Percentiles rank a stretch among this genome's conserved stretches.
Conservation (phyloP, 37 sponge, comb jelly and placozoan genomes). For the Beroe forskalii region DNA sequence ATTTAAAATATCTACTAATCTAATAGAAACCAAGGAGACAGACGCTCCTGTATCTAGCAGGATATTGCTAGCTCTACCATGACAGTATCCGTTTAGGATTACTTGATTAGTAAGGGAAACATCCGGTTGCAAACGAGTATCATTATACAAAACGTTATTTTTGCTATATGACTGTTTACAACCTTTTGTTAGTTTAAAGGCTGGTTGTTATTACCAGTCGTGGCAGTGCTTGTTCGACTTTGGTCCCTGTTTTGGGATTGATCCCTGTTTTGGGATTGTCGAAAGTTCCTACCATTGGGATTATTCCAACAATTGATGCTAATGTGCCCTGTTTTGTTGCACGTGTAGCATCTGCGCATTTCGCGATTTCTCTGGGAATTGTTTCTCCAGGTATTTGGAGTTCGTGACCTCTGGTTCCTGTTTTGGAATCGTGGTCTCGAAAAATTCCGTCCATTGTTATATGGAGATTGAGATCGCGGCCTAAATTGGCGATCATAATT, state of each 20-base stretch:
- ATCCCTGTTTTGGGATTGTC: not conserved
- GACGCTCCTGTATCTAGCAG: conserved; percentile 42
- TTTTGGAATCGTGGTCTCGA: not conserved
- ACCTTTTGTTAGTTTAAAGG: not conserved
- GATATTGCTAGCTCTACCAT: not conserved
- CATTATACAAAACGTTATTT: not conserved
- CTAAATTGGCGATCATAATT: not conserved
- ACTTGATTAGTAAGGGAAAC: conserved; percentile 12
- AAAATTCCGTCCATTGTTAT: not conserved
- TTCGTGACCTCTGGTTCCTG: not conserved
- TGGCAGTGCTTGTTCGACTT: not conserved
- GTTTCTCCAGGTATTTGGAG: not conserved
- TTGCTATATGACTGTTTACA: not conserved
- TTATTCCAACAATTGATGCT: not conserved
- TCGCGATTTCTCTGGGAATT: not conserved
- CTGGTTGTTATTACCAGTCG: not conserved
- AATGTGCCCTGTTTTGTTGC: conserved; percentile 16
- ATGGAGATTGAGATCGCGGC: not conserved
- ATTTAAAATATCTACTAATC: not conserved
- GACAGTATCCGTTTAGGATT: conserved; percentile 17
- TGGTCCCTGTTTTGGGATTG: not conserved
- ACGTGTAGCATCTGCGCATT: conserved; percentile 14
- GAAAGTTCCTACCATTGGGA: not conserved
- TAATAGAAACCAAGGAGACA: not conserved
- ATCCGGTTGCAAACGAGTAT: not conserved